These are phyloP conservation scores for Etheostoma spectabile DNA, from an alignment of 2,113 vertebrate species.

Conservation along the genomic window DNA sequence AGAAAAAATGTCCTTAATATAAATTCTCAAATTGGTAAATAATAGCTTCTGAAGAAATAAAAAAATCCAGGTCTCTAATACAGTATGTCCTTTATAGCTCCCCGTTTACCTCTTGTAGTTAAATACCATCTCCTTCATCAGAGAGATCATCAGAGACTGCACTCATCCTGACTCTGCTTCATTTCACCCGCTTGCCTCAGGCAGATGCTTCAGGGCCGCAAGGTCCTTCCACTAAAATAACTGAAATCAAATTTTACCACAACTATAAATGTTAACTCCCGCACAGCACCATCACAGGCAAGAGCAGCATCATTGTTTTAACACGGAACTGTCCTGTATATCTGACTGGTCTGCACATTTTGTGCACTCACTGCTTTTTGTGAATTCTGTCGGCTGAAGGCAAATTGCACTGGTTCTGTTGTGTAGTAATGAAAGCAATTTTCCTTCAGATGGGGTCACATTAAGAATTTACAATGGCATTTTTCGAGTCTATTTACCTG, in stretches of 20 bases:
- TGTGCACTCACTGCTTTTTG: not conserved
- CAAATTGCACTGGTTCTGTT: constrained; percentile 14
- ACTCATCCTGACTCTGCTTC: constrained; percentile 12
- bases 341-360: constrained; percentile 21
- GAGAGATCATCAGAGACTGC: not conserved
- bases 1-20: not conserved
- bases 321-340: not conserved
- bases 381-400: constrained; percentile 26
- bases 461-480: constrained; percentile 60
- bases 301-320: not conserved
- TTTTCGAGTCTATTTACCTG: constrained; percentile 52
- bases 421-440: constrained; percentile 40
- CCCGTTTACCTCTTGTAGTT: constrained; percentile 2
- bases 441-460: constrained; percentile 43
- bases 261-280: constrained; percentile 25
- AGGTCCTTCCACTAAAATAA: constrained; percentile 20
- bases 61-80: not conserved
- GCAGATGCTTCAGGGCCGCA: constrained; percentile 32
- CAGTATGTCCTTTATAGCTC: not conserved
- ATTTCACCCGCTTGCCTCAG: constrained; percentile 26
- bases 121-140: not conserved
- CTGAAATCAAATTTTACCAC: not conserved
- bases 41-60: not conserved
- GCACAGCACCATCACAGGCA: constrained; percentile 12
- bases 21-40: not conserved